These are phyloP conservation scores for Ptychobarbus kaznakovi DNA, from an alignment of 2,797 vertebrate species.

Conservation along the genomic window DNA sequence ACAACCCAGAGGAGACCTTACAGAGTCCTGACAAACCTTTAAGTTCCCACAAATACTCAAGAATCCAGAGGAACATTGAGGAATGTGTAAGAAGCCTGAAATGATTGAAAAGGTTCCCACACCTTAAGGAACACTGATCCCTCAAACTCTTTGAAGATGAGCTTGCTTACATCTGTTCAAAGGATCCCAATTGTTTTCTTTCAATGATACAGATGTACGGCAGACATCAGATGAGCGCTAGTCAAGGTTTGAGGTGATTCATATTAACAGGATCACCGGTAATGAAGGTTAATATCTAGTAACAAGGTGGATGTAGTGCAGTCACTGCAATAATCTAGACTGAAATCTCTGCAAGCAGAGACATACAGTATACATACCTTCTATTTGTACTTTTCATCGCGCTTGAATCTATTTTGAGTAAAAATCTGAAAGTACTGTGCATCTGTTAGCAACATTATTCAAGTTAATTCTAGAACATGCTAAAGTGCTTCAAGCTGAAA, in stretches of 20 bases:
- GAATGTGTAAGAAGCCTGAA: slow-evolving; percentile 12
- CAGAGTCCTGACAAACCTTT: neutral
- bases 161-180: slow-evolving; percentile 8
- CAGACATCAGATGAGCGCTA: neutral
- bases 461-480: neutral
- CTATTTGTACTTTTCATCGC: neutral
- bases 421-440: neutral
- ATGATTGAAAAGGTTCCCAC: slow-evolving; percentile 3
- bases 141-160: slow-evolving; percentile 23
- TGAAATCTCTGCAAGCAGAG: slow-evolving; percentile 13
- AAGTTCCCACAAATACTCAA: neutral
- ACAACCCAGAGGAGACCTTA: neutral
- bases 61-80: slow-evolving; percentile 4
- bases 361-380: neutral
- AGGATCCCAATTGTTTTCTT: neutral
- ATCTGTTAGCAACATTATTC: slow-evolving; percentile 2
- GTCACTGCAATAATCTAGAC: neutral
- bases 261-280: neutral
- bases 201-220: neutral
- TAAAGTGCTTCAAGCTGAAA: slow-evolving; percentile 12
- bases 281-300: neutral
- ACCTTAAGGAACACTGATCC: neutral
- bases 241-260: slow-evolving; percentile 15
- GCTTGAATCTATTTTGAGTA: slow-evolving; percentile 13
- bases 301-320: neutral